These are phyloP conservation scores for Hystrix cristata DNA, from an alignment of 2,113 vertebrate species.

Conservation along the genomic window DNA sequence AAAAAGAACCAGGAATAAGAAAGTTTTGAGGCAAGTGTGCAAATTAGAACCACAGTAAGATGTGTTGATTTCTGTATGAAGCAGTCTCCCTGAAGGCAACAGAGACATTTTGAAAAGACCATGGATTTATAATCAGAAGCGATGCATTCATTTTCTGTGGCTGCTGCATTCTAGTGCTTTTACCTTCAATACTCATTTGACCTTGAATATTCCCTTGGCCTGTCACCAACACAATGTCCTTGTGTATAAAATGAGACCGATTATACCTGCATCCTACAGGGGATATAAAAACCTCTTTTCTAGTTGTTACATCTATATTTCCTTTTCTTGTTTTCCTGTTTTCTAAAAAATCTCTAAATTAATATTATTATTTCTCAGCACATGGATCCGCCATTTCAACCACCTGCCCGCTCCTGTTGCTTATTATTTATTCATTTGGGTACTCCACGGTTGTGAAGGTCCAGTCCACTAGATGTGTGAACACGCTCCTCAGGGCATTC, in stretches of 20 bases:
- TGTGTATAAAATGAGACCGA: not conserved
- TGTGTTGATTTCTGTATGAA: not conserved
- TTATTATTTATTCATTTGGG: not conserved
- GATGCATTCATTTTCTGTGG: not conserved
- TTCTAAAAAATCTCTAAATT: not conserved
- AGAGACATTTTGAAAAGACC: not conserved
- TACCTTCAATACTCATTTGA: slow-evolving; percentile 12
- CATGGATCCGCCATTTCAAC: not conserved
- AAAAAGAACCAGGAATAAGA: not conserved
- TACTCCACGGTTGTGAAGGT: not conserved
- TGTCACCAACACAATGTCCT: not conserved
- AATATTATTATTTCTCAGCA: not conserved
- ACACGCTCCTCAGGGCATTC: not conserved
- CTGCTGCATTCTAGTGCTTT: not conserved
- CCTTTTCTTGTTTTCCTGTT: not conserved
- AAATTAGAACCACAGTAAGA: not conserved
- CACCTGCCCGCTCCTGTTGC: not conserved
- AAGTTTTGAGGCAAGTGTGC: slow-evolving; percentile 29
- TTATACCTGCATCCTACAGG: not conserved
- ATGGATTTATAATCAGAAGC: slow-evolving; percentile 6
- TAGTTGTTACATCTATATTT: not conserved
- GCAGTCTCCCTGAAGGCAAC: not conserved
- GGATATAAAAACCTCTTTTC: not conserved
- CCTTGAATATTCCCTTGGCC: not conserved
- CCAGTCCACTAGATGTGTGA: not conserved